These are phyloP conservation scores for Nomada fabriciana DNA, from an alignment of 2,888 invertebrate genomes.

Conservation along the genomic window DNA sequence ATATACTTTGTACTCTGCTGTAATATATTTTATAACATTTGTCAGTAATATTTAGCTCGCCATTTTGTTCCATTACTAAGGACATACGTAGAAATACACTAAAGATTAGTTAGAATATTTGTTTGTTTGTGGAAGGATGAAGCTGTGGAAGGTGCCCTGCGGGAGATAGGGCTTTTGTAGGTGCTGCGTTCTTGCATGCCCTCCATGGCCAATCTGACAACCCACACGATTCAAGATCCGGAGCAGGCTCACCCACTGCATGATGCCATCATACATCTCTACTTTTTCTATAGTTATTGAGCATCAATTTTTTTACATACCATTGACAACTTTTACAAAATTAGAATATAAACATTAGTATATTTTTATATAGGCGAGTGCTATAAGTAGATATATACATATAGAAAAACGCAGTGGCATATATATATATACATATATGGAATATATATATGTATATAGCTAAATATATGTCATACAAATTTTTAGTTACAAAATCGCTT, in stretches of 20 bases:
- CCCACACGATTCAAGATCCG: constrained; percentile 74
- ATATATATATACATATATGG: neutral
- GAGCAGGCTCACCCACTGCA: constrained; percentile 75
- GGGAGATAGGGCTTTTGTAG: constrained; percentile 96
- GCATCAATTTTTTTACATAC: constrained; percentile 57
- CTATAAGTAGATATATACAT: constrained; percentile 37
- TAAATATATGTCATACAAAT: constrained; percentile 25
- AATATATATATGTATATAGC: constrained; percentile 15
- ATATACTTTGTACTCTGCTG: constrained; percentile 4
- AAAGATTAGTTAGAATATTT: constrained; percentile 81
- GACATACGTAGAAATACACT: constrained; percentile 52
- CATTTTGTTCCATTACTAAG: constrained; percentile 58
- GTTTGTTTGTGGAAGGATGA: constrained; percentile 90
- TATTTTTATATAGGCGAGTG: constrained; percentile 47
- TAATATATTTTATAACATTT: constrained; percentile 22
- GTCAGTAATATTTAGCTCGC: constrained; percentile 39
- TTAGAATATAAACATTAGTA: constrained; percentile 34
- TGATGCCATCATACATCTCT: constrained; percentile 76
- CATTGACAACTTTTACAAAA: constrained; percentile 42
- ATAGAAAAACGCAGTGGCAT: neutral
- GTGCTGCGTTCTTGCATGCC: constrained; percentile 75
- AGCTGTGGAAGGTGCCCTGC: constrained; percentile 96
- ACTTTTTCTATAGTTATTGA: constrained; percentile 63
- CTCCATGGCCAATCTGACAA: constrained; percentile 74
- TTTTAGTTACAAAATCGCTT: constrained; percentile 24